Conservation (phyloP, 2,888 invertebrate genomes). For the Cheilosia pagana region DNA sequence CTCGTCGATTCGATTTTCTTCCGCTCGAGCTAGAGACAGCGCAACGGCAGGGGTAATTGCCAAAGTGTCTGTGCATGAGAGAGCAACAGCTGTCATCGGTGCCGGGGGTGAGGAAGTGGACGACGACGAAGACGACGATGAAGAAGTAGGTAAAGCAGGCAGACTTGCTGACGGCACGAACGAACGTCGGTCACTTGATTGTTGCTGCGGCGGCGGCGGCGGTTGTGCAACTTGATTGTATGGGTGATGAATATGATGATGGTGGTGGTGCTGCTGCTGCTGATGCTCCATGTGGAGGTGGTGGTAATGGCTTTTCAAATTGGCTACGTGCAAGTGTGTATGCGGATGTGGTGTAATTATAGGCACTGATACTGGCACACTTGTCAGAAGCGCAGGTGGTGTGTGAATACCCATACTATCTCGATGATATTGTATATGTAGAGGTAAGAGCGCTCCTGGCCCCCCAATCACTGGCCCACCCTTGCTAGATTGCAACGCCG, state of each 20-base stretch:
- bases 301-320: constrained; percentile 73
- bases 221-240: constrained; percentile 71
- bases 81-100: constrained; percentile 73
- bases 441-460: constrained; percentile 75
- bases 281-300: constrained; percentile 69
- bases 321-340: constrained; percentile 66
- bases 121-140: constrained; percentile 71
- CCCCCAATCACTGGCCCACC: constrained; percentile 61
- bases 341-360: constrained; percentile 78
- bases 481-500: constrained; percentile 46
- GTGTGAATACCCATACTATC: constrained; percentile 72
- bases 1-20: constrained; percentile 76
- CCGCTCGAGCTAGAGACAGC: constrained; percentile 56
- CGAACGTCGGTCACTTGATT: constrained; percentile 75
- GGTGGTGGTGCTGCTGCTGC: constrained; percentile 57
- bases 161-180: constrained; percentile 79
- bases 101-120: constrained; percentile 69
- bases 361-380: constrained; percentile 79
- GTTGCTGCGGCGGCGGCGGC: constrained; percentile 50
- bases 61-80: constrained; percentile 71
- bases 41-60: constrained; percentile 63
- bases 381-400: constrained; percentile 77
- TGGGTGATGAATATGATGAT: constrained; percentile 75
- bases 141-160: constrained; percentile 77
- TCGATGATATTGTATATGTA: constrained; percentile 71